A percentile compares a stretch with the other conserved stretches of the same genome.
Evolutionary conservation across 2,888 invertebrate species (phyloP).

Genomic region (Drosophila picticornis): DNA sequence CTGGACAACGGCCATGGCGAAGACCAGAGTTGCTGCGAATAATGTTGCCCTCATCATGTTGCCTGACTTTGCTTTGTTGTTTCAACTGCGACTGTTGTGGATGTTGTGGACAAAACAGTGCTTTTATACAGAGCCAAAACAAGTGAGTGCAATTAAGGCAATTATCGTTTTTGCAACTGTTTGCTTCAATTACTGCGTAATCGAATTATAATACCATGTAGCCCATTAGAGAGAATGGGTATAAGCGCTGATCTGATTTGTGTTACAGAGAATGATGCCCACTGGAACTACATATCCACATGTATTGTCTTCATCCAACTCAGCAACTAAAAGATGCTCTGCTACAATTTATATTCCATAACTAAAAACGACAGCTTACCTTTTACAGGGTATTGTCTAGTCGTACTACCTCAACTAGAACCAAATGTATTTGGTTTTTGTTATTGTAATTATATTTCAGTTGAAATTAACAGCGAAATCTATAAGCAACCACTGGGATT

Average conservation of each 20-base stretch:
- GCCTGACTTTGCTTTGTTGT: slow-evolving; percentile 9
- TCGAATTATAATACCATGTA: slow-evolving; percentile 40
- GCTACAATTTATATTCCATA: not conserved
- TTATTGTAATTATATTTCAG: slow-evolving; percentile 58
- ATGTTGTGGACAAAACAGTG: not conserved
- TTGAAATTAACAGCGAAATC: slow-evolving; percentile 43
- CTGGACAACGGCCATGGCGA: slow-evolving; percentile 63
- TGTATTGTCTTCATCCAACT: not conserved
- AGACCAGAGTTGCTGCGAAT: slow-evolving; percentile 43
- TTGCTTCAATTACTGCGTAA: slow-evolving; percentile 57
- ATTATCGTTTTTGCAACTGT: slow-evolving; percentile 58
- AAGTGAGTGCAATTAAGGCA: slow-evolving; percentile 63
- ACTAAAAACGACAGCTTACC: not conserved
- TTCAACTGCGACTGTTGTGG: slow-evolving; percentile 36
- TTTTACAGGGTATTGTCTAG: slow-evolving; percentile 3
- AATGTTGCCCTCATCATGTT: slow-evolving; percentile 59
- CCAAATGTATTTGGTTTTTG: not conserved
- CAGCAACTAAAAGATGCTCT: too few species aligned
- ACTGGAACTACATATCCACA: not conserved
- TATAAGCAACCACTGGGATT: slow-evolving; percentile 24
- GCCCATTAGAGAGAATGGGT: too few species aligned
- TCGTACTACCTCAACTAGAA: not conserved
- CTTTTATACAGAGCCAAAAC: slow-evolving; percentile 59
- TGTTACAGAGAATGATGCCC: not conserved
- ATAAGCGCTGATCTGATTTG: not conserved